Conservation (phyloP, 2,113 vertebrate genomes). For the Cyrtonyx montezumae region DNA sequence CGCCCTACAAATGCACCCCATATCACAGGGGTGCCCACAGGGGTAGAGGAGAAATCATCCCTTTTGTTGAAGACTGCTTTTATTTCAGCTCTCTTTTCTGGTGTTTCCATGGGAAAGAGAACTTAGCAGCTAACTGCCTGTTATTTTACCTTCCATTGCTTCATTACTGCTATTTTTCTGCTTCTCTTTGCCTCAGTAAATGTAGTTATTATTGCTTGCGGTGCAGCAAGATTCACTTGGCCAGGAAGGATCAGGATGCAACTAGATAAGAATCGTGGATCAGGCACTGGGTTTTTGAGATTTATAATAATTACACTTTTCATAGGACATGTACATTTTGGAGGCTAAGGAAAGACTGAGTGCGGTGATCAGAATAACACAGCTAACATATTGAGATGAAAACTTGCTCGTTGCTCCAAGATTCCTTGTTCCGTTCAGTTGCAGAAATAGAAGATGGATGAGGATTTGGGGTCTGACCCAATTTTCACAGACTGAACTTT, state of each 20-base stretch:
- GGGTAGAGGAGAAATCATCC: neutral
- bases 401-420: neutral
- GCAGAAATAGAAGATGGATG: neutral
- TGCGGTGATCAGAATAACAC: neutral
- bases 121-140: neutral
- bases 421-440: neutral
- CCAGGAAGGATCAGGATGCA: neutral
- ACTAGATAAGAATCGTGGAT: neutral
- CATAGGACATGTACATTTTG: neutral
- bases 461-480: neutral
- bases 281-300: neutral
- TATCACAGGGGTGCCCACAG: neutral
- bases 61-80: neutral
- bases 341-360: neutral
- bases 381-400: neutral
- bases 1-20: accelerated
- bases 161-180: neutral
- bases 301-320: neutral
- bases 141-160: neutral
- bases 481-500: neutral
- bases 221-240: neutral
- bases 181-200: neutral
- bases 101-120: conserved; percentile 13
- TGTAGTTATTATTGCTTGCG: neutral
- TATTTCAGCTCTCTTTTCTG: neutral